phyloP scores from a whole-genome alignment of 2,113 vertebrate species.

The Varanus salvator region DNA sequence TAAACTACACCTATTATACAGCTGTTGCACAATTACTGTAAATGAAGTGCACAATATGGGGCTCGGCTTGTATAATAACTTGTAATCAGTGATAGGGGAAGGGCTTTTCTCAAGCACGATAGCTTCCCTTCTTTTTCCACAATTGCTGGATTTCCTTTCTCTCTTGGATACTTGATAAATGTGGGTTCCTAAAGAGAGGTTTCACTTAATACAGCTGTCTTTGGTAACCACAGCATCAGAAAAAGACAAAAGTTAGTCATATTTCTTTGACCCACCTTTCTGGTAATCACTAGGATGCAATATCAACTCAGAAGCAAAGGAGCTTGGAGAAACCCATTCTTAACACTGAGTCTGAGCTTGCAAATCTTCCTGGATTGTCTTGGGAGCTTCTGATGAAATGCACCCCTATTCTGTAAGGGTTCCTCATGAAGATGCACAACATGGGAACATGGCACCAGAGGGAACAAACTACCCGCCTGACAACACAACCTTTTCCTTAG shows the following conservation, averaged over 20 bases:
- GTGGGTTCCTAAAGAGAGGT: conserved; percentile 23
- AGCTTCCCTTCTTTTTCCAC: conserved; percentile 42
- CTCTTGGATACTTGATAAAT: conserved; percentile 54
- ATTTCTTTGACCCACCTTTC: not conserved
- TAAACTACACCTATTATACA: conserved; percentile 83
- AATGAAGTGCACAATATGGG: conserved; percentile 76
- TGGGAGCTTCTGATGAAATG: no score
- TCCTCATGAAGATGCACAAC: not conserved
- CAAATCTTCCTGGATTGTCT: not conserved
- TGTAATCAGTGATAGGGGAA: conserved; percentile 63
- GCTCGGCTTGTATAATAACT: conserved; percentile 68
- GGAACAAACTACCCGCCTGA: not conserved
- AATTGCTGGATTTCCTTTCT: conserved; percentile 32
- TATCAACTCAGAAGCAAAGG: not conserved
- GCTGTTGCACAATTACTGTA: conserved; percentile 81
- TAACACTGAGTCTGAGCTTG: not conserved
- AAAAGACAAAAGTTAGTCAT: not conserved
- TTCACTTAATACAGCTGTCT: not conserved
- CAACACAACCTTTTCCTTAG: no score
- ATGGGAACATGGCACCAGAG: not conserved
- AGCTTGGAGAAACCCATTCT: not conserved
- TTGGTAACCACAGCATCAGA: no score
- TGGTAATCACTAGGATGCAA: not conserved
- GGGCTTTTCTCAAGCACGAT: conserved; percentile 47
- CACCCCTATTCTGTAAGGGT: not conserved